Conservation (phyloP, 2,888 invertebrate genomes). For the Noctua janthe region DNA sequence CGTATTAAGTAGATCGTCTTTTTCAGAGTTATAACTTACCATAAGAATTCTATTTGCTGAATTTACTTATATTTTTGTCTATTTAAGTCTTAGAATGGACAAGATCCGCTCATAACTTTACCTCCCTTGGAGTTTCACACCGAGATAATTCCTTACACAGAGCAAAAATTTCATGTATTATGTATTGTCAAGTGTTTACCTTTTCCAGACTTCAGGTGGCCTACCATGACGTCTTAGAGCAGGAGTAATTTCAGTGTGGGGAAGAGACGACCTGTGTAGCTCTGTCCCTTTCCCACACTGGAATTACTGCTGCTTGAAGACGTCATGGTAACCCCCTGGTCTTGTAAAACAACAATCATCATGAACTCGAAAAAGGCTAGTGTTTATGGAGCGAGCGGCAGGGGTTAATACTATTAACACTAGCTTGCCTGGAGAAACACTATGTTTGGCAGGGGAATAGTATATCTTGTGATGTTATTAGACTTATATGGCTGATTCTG, state of each 20-base stretch:
- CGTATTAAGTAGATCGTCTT: background rate
- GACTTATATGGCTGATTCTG: background rate
- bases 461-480: background rate
- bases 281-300: too few relatives aligned
- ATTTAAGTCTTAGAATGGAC: background rate
- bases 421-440: background rate
- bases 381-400: background rate
- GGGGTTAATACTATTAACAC: constrained; percentile 13
- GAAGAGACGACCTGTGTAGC: too few relatives aligned
- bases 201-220: background rate
- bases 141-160: constrained; percentile 6
- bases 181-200: constrained; percentile 23
- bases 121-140: constrained; percentile 20
- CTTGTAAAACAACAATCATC: constrained; percentile 40
- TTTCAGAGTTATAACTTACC: background rate
- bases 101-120: background rate
- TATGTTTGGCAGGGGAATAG: background rate
- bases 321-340: background rate
- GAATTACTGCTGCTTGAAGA: too few relatives aligned
- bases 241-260: too few relatives aligned
- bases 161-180: constrained; percentile 14
- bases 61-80: background rate
- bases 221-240: too few relatives aligned
- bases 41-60: background rate
- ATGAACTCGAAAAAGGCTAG: background rate